Base-by-base conservation (phyloP, 2,797 vertebrate species). In the Diplodus sargus region DNA sequence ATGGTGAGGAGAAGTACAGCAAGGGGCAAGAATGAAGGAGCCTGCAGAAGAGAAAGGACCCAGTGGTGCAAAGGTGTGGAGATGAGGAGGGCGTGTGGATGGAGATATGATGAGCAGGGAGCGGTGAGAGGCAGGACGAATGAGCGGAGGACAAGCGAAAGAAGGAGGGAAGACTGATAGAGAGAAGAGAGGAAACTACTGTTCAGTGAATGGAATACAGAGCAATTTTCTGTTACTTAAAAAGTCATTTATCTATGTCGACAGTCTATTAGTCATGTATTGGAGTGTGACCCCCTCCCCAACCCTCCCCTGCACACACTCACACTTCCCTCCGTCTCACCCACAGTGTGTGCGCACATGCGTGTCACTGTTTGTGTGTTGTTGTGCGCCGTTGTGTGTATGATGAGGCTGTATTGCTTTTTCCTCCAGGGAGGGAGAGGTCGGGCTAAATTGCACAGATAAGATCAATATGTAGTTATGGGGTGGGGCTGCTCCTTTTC, bases 221-320 rank as follows among this genome's bases (percentile, higher is more conserved):
- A 90, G 91, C 92, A 92, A 95, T 95, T 94, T 95, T 94, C 90
- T 92, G 87, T 94, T 92, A 90, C 92, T 95, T 94, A 93, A 94
- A 95, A 93, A 93, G 94, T 92, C 60, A 93, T 95, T 93, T 94
- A 94, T 95, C 94, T 92, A 89, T 90, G 92, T 93, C 90, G 90
- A 94, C 94, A 94, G 92, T 91, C 93, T 94, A 95, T 95, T 94
- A 94, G 94, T 94, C 90, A 94, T 89, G 92, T 90, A 90, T 89
- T 93, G 58, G 74, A 91, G 86, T 94, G 93, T 93, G 89, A 93
- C 87, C 84, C 85, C 78, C 79, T 67, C 77, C 42, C 70, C 54
- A 12, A 52, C 51, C 25, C 58, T 14, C 14, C 39, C 28, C 23
- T 30, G 10, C 59, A 68, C 58, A 45, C 60, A 43, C 69, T 59